Evolutionary conservation across 2,113 vertebrate genomes (phyloP).

Genomic region (Pycnonotus jocosus): DNA sequence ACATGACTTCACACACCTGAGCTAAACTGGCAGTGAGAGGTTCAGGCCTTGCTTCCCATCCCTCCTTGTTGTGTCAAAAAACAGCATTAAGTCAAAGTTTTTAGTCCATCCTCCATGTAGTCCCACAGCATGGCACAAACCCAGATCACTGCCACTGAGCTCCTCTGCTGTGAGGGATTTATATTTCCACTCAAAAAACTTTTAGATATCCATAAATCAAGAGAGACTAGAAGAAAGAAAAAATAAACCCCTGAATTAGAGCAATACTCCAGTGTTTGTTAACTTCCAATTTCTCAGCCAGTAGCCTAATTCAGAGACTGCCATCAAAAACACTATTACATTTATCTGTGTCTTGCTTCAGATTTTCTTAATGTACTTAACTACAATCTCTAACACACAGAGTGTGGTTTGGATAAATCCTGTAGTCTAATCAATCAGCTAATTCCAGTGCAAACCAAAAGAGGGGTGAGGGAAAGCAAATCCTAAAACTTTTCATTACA

Average conservation of each 20-base stretch:
- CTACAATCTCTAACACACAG: slow-evolving; percentile 46
- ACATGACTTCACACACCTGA: neutral
- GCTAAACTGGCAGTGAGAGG: neutral
- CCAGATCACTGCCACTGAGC: neutral
- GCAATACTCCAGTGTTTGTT: neutral
- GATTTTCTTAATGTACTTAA: slow-evolving; percentile 62
- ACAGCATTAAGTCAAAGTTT: neutral
- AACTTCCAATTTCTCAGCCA: neutral
- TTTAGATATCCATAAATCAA: slow-evolving; percentile 10
- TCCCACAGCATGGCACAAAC: neutral
- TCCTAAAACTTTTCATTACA: slow-evolving; percentile 27
- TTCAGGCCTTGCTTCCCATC: neutral
- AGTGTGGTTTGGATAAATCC: slow-evolving; percentile 44
- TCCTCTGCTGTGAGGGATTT: neutral
- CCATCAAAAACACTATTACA: slow-evolving; percentile 4
- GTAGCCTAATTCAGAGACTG: neutral
- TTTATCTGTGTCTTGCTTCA: slow-evolving; percentile 49
- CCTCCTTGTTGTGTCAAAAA: neutral
- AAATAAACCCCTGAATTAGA: neutral
- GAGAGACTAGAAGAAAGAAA: neutral
- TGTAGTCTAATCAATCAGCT: slow-evolving; percentile 63
- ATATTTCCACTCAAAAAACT: neutral
- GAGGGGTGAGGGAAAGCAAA: neutral
- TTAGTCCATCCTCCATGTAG: neutral
- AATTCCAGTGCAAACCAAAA: slow-evolving; percentile 37